These are phyloP conservation scores for Sebastes umbrosus DNA, from an alignment of 2,797 vertebrate genomes.

Conservation along the genomic window DNA sequence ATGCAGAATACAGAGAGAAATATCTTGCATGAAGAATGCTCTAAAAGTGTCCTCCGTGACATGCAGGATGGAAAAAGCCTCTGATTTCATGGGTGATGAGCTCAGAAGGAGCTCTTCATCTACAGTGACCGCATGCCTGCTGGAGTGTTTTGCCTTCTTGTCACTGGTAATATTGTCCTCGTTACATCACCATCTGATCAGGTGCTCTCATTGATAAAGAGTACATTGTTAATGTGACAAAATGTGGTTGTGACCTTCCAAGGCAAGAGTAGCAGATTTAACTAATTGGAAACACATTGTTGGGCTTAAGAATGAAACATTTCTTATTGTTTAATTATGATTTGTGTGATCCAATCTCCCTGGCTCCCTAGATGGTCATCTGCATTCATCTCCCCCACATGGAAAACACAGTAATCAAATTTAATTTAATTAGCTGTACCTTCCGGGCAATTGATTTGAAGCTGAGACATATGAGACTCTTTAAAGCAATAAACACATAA, in stretches of 20 bases:
- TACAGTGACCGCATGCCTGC: background rate
- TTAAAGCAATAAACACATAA: background rate
- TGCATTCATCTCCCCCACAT: background rate
- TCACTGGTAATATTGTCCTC: background rate
- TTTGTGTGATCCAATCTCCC: background rate
- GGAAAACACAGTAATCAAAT: constrained; percentile 1
- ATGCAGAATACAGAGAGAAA: background rate
- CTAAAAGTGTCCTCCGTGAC: background rate
- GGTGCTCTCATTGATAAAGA: constrained; percentile 6
- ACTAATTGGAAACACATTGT: background rate
- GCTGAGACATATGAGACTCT: background rate
- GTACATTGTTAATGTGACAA: background rate
- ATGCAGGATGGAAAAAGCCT: background rate
- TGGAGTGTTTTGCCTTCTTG: background rate
- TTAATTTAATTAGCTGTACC: background rate
- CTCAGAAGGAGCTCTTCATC: background rate
- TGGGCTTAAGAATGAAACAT: background rate
- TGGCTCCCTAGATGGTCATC: background rate
- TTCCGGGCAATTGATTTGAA: background rate
- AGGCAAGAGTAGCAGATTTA: too few relatives aligned
- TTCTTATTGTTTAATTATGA: background rate
- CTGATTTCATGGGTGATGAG: background rate
- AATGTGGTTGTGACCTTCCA: background rate
- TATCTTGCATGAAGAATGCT: background rate
- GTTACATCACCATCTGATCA: constrained; percentile 5